Percentiles rank a stretch among this genome's conserved stretches.
phyloP scores from a whole-genome alignment of 2,113 vertebrate species.

The Riparia riparia region DNA sequence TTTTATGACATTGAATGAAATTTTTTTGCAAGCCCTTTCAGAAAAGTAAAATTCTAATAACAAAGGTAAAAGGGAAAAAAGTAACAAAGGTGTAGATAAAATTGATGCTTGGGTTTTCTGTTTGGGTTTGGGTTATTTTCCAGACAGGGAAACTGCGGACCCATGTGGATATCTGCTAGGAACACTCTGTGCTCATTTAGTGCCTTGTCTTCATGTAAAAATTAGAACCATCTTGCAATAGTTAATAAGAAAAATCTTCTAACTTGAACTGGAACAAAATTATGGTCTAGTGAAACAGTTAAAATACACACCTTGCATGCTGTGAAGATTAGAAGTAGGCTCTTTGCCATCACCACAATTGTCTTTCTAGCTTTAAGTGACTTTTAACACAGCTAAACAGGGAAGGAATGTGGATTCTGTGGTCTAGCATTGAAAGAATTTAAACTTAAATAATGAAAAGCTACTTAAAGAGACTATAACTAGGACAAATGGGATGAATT shows the following conservation, averaged over 20 bases:
- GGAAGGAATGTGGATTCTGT: not conserved
- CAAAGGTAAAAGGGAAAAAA: not conserved
- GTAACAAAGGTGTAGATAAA: not conserved
- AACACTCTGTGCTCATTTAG: not conserved
- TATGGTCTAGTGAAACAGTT: not conserved
- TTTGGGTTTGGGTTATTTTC: not conserved
- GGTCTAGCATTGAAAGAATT: not conserved
- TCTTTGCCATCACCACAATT: not conserved
- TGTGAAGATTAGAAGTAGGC: not conserved
- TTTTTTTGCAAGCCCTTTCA: not conserved
- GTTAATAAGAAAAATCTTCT: not conserved
- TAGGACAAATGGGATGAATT: conserved; percentile 35
- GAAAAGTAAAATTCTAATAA: not conserved
- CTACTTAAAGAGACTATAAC: not conserved
- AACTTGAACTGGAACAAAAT: not conserved
- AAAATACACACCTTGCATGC: not conserved
- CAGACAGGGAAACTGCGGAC: not conserved
- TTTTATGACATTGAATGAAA: not conserved
- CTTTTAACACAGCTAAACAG: conserved; percentile 19
- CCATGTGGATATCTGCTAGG: not conserved
- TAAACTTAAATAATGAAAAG: not conserved
- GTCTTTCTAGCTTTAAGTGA: not conserved
- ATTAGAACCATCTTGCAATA: not conserved
- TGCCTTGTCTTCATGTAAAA: not conserved
- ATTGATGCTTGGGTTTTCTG: not conserved